phyloP scores from a whole-genome alignment of 2,113 vertebrate species.

The Chloropsis cyanopogon region DNA sequence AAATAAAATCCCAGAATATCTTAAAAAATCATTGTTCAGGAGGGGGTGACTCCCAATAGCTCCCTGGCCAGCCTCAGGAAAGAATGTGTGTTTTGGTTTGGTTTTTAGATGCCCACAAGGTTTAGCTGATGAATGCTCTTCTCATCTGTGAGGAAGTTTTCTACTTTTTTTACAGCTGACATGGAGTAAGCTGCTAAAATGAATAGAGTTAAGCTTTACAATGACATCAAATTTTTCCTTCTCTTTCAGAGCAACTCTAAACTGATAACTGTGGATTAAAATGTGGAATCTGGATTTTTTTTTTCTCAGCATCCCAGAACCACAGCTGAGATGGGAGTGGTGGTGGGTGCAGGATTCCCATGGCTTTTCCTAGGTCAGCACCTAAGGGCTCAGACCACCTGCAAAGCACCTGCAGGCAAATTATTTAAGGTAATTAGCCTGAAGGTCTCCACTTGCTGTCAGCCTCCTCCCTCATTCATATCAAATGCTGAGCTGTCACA shows the following conservation, averaged over 20 bases:
- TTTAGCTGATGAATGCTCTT: neutral
- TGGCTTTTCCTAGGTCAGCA: neutral
- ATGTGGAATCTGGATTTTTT: neutral
- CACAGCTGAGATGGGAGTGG: neutral
- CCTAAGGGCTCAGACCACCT: conserved; percentile 61
- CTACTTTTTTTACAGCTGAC: neutral
- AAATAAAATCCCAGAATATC: neutral
- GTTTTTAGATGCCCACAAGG: conserved; percentile 1
- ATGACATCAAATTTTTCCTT: neutral
- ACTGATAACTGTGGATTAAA: conserved; percentile 29
- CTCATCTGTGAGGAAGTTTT: neutral
- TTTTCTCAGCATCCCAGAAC: neutral
- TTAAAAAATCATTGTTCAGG: conserved; percentile 49
- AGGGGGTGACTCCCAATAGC: conserved; percentile 13
- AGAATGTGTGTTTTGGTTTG: conserved; percentile 7
- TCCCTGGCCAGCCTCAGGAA: conserved; percentile 31
- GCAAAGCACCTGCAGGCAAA: conserved; percentile 37
- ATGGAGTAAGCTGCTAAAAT: neutral
- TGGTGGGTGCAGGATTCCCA: neutral
- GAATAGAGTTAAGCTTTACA: neutral
- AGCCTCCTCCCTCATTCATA: neutral
- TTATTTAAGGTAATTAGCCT: conserved; percentile 7
- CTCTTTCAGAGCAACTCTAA: neutral
- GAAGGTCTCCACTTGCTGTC: neutral
- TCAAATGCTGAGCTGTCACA: neutral